phyloP scores from a whole-genome alignment of 2,797 vertebrate species.

The Argyrosomus regius region DNA sequence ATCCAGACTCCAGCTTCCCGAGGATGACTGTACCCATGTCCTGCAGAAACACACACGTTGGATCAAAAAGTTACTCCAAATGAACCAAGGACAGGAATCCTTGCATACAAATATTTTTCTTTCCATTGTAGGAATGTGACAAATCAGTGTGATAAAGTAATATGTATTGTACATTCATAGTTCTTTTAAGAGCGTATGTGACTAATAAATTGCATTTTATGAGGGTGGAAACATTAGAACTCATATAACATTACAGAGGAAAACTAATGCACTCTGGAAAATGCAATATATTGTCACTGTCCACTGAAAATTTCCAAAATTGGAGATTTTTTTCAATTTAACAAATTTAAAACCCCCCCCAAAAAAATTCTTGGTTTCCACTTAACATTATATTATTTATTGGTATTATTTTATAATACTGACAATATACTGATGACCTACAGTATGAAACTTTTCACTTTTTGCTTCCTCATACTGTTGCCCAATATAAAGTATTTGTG shows the following conservation, averaged over 20 bases:
- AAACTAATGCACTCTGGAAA: not conserved
- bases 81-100: not conserved
- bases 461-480: not conserved
- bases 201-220: too few relatives aligned
- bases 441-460: too few relatives aligned
- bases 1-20: conserved; percentile 97
- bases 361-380: too few relatives aligned
- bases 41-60: conserved; percentile 75
- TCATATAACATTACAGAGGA: not conserved
- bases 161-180: not conserved
- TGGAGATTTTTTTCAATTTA: too few relatives aligned
- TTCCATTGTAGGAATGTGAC: not conserved
- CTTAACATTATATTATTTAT: too few relatives aligned
- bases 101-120: not conserved
- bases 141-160: not conserved
- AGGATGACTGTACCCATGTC: conserved; percentile 99
- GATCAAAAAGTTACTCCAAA: not conserved
- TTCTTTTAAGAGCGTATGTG: too few relatives aligned
- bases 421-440: too few relatives aligned
- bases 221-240: not conserved
- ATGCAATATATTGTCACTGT: not conserved
- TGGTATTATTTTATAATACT: too few relatives aligned
- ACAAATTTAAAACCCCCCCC: too few relatives aligned
- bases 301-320: too few relatives aligned
- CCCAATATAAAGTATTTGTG: not conserved